Evolutionary conservation across 2,797 vertebrate species (phyloP).

Genomic region (Champsocephalus esox): DNA sequence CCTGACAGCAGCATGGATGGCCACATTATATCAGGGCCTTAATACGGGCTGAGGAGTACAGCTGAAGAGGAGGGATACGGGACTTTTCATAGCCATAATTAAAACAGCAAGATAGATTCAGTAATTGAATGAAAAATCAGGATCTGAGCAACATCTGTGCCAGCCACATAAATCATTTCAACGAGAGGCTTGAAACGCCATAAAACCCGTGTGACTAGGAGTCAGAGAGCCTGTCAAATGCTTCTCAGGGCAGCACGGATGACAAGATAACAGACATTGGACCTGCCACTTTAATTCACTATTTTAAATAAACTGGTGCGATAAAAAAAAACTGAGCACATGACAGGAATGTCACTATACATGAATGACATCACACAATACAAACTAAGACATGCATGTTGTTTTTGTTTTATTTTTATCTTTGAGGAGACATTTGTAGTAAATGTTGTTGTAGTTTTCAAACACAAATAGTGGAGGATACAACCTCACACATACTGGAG

Average conservation of each 20-base stretch:
- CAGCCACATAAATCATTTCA: constrained; percentile 87
- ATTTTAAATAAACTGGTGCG: constrained; percentile 60
- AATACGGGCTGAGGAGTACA: constrained; percentile 81
- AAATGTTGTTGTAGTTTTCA: constrained; percentile 13
- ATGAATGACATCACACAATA: constrained; percentile 16
- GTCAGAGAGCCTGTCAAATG: constrained; percentile 81
- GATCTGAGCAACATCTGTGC: constrained; percentile 89
- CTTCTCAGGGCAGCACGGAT: constrained; percentile 69
- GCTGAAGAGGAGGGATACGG: constrained; percentile 81
- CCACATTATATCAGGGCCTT: constrained; percentile 76
- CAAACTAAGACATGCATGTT: neutral
- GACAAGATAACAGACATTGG: constrained; percentile 77
- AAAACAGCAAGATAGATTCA: constrained; percentile 87
- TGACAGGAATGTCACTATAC: constrained; percentile 53
- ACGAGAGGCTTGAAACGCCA: constrained; percentile 83
- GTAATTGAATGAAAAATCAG: constrained; percentile 89
- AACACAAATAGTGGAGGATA: neutral
- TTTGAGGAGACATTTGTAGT: neutral
- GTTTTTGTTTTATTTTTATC: constrained; percentile 17
- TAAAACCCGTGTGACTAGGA: constrained; percentile 81
- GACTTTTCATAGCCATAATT: constrained; percentile 87
- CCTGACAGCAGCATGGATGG: constrained; percentile 75
- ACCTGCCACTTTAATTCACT: constrained; percentile 71
- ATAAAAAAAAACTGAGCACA: constrained; percentile 36
- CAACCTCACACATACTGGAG: neutral